phyloP scores from a whole-genome alignment of 2,888 invertebrate species.

The Melanargia galathea region DNA sequence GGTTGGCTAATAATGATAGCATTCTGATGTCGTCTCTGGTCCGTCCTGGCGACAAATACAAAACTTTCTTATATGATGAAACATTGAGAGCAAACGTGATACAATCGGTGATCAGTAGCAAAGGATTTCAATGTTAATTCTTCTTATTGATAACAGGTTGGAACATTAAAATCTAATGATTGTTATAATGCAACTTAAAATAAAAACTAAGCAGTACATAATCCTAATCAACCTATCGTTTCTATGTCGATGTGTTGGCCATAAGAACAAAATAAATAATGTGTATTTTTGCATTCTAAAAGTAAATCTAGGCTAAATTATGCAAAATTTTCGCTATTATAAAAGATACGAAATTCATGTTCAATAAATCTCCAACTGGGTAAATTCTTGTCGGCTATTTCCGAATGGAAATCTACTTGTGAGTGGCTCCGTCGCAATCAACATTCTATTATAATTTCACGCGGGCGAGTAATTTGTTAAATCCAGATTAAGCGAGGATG shows the following conservation, averaged over 20 bases:
- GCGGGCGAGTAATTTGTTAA: conserved; percentile 33
- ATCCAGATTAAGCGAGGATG: conserved; percentile 33
- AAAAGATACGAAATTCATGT: conserved; percentile 22
- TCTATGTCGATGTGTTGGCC: background rate
- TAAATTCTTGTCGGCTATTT: conserved; percentile 29
- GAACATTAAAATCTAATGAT: background rate
- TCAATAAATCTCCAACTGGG: conserved; percentile 30
- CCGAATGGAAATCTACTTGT: conserved; percentile 34
- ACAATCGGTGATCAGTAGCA: conserved; percentile 11
- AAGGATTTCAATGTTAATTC: conserved; percentile 4
- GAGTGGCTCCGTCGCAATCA: conserved; percentile 33
- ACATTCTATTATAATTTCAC: conserved; percentile 39
- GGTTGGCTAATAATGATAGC: no score
- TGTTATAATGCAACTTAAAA: background rate
- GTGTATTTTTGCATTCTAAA: background rate
- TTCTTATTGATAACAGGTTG: conserved; percentile 7
- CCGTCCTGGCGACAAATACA: no score
- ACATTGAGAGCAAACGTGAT: background rate
- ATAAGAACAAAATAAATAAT: background rate
- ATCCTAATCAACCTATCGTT: background rate
- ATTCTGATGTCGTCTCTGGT: no score
- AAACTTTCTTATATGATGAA: conserved; percentile 10
- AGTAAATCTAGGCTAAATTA: background rate
- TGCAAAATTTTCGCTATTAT: conserved; percentile 1
- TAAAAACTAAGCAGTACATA: background rate